These are phyloP conservation scores for Cephonodes hylas DNA, from an alignment of 2,888 invertebrate genomes.

Conservation along the genomic window DNA sequence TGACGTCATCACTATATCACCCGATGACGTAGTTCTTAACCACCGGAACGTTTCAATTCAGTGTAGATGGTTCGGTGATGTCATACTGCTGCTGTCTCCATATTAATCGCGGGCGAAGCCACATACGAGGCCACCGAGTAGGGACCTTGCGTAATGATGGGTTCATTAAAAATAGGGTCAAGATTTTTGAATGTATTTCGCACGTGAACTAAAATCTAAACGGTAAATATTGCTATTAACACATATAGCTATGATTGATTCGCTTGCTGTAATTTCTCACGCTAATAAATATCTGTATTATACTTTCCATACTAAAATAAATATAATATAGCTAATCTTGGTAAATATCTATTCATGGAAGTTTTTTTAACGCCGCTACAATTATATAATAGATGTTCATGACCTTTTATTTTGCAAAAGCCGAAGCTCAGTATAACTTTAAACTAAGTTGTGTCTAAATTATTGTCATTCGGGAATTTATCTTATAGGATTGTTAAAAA, in stretches of 20 bases:
- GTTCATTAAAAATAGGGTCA: conserved; percentile 19
- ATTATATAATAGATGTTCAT: no score
- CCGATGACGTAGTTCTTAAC: not conserved
- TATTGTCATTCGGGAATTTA: no score
- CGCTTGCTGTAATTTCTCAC: not conserved
- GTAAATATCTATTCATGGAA: no score
- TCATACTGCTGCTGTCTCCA: conserved; percentile 12
- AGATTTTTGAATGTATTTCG: conserved; percentile 2
- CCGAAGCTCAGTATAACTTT: no score
- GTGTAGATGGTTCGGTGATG: conserved; percentile 9
- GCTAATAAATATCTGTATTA: not conserved
- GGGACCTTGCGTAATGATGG: conserved; percentile 17
- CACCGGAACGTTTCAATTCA: not conserved
- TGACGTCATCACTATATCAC: not conserved
- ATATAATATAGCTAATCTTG: no score
- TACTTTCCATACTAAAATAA: no score
- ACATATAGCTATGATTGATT: not conserved
- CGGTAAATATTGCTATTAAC: not conserved
- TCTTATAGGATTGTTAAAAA: no score
- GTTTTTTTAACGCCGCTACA: no score
- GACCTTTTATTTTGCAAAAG: no score
- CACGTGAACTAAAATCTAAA: not conserved
- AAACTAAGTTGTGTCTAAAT: no score
- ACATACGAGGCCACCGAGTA: conserved; percentile 18
- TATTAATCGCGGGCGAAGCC: conserved; percentile 14